phyloP scores from a whole-genome alignment of 2,113 vertebrate genomes.

The Trinectes maculatus region DNA sequence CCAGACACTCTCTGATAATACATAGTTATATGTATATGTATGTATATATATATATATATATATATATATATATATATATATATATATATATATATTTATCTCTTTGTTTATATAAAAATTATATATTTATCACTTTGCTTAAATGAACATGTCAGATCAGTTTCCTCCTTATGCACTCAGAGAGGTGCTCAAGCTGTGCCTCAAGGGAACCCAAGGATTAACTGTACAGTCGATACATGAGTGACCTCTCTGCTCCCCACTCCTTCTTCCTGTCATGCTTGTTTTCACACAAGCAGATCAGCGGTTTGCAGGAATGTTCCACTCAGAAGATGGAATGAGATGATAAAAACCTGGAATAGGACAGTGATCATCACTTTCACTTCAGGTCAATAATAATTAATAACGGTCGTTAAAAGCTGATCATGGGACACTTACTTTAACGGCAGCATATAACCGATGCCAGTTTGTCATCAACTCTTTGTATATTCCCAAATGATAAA shows the following conservation, averaged over 20 bases:
- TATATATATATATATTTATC: too few species aligned
- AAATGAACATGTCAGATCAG: constrained; percentile 56
- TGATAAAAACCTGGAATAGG: neutral
- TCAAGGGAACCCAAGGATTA: constrained; percentile 47
- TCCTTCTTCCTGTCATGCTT: constrained; percentile 7
- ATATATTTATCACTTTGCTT: too few species aligned
- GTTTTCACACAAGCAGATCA: constrained; percentile 25
- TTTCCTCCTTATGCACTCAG: constrained; percentile 50
- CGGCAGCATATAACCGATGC: too few species aligned
- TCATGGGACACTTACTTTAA: too few species aligned
- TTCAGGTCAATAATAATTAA: neutral
- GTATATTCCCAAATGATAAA: neutral
- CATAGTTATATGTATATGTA: too few species aligned
- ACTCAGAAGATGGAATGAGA: neutral
- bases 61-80: too few species aligned
- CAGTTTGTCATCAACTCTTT: neutral
- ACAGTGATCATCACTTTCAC: neutral
- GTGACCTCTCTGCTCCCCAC: constrained; percentile 14
- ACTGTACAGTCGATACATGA: constrained; percentile 52
- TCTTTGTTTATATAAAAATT: too few species aligned
- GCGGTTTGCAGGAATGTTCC: constrained; percentile 7
- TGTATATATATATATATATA: too few species aligned
- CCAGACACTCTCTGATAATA: neutral
- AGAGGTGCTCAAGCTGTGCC: constrained; percentile 39
- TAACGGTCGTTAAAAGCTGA: neutral